phyloP scores from a whole-genome alignment of 2,888 invertebrate genomes.

The Hemaris fuciformis region DNA sequence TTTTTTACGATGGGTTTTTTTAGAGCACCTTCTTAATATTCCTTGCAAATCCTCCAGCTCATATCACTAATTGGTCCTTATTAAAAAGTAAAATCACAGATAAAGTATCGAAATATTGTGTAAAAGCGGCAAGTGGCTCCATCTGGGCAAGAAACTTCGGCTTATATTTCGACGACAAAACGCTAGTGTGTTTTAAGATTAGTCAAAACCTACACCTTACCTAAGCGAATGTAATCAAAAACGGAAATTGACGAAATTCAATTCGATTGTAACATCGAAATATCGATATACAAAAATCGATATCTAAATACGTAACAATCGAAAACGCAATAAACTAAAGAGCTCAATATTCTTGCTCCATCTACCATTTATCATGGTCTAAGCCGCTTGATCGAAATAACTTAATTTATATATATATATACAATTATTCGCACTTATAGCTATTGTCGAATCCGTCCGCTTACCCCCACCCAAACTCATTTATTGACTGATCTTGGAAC shows the following conservation, averaged over 20 bases:
- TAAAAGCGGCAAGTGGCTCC: not conserved
- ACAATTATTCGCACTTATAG: not conserved
- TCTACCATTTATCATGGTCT: not conserved
- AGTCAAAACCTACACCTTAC: not conserved
- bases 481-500: not conserved
- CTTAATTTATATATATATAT: not conserved
- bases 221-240: not conserved
- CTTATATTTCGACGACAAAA: not conserved
- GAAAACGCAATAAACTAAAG: not conserved
- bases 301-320: not conserved
- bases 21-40: not conserved
- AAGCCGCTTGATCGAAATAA: not conserved
- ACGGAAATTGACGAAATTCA: not conserved
- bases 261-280: not conserved
- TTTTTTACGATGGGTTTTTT: no score
- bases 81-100: not conserved
- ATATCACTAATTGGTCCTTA: constrained; percentile 7
- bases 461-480: not conserved
- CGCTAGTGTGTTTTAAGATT: constrained; percentile 7
- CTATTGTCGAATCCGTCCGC: not conserved
- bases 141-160: not conserved
- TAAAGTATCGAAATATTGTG: not conserved
- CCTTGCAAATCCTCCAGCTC: not conserved
- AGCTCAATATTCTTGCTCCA: not conserved
- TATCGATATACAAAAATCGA: not conserved